Evolutionary conservation across 2,888 invertebrate genomes (phyloP).

Genomic region (Holacanthella duospinosa): DNA sequence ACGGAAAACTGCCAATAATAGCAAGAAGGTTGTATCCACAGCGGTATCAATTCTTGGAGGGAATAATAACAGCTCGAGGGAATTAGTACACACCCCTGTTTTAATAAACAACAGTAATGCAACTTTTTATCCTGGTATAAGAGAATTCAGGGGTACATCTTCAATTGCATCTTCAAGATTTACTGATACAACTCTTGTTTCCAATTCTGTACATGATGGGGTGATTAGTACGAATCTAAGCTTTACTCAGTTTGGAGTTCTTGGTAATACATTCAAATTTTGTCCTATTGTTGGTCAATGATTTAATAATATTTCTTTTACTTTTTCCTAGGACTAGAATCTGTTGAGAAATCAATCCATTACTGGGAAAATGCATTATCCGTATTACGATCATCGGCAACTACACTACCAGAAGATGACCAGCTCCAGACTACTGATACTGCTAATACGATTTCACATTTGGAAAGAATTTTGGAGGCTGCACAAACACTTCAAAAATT

Average conservation of each 20-base stretch:
- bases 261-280: conserved; percentile 16
- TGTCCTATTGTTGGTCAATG: not conserved
- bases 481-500: conserved; percentile 76
- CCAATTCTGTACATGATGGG: conserved; percentile 19
- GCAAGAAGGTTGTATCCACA: not conserved
- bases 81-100: too few species aligned
- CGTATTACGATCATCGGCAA: conserved; percentile 56
- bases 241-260: conserved; percentile 31
- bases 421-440: conserved; percentile 56
- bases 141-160: conserved; percentile 8
- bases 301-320: not conserved
- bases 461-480: conserved; percentile 68
- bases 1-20: not conserved
- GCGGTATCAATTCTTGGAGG: not conserved
- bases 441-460: conserved; percentile 38
- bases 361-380: conserved; percentile 92
- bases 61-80: not conserved
- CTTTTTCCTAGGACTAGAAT: conserved; percentile 66
- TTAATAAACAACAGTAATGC: too few species aligned
- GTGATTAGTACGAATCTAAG: conserved; percentile 16
- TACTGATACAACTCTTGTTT: conserved; percentile 30
- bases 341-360: conserved; percentile 78
- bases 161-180: conserved; percentile 26
- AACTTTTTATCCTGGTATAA: not conserved
- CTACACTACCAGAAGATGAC: conserved; percentile 66